Evolutionary conservation across 2,888 invertebrate species (phyloP).

Genomic region (Coleophora deauratella): DNA sequence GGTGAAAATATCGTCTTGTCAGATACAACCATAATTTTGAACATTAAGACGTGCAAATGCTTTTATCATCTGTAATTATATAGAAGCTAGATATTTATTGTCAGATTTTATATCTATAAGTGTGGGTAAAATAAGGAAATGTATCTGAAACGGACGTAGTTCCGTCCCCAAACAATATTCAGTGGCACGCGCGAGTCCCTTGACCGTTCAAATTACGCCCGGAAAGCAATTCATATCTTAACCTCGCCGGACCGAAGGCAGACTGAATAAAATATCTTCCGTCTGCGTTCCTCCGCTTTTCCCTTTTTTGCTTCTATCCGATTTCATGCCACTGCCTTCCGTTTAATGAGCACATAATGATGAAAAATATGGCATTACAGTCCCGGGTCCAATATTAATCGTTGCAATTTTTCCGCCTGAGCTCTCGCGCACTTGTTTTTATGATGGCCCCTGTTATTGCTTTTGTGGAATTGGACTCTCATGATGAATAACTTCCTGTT

Average conservation of each 20-base stretch:
- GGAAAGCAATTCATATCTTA: slow-evolving; percentile 17
- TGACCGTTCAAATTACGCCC: neutral
- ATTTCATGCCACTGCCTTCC: slow-evolving; percentile 40
- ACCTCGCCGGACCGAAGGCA: slow-evolving; percentile 12
- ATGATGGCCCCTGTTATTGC: too few relatives aligned
- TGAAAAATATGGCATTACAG: slow-evolving; percentile 60
- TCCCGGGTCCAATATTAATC: slow-evolving; percentile 39
- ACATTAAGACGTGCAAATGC: too few relatives aligned
- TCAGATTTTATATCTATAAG: too few relatives aligned
- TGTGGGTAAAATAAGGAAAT: too few relatives aligned
- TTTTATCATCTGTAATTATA: too few relatives aligned
- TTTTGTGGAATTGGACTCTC: too few relatives aligned
- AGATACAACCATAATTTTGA: too few relatives aligned
- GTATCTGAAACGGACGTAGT: too few relatives aligned
- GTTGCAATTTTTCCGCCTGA: slow-evolving; percentile 35
- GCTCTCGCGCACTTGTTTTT: slow-evolving; percentile 2
- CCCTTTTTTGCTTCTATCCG: slow-evolving; percentile 27
- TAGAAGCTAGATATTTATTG: too few relatives aligned
- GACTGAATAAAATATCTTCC: slow-evolving; percentile 25
- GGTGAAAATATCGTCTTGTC: neutral
- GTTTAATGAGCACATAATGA: slow-evolving; percentile 62
- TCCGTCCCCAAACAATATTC: neutral
- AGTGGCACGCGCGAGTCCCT: too few relatives aligned
- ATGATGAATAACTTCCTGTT: too few relatives aligned
- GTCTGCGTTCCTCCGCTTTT: slow-evolving; percentile 22